phyloP scores from a whole-genome alignment of 2,888 invertebrate genomes.

The Dugesia japonica region DNA sequence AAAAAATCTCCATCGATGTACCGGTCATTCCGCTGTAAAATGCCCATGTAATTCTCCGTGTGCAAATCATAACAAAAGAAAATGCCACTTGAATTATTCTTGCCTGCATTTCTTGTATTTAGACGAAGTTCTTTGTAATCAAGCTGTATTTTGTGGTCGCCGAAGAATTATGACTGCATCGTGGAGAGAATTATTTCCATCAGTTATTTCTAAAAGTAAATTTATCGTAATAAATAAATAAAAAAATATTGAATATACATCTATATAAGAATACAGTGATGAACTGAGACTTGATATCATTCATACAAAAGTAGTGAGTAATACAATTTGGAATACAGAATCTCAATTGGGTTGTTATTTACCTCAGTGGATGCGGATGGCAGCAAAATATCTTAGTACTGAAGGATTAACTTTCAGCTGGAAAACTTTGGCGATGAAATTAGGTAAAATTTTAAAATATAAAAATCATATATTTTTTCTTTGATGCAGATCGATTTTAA shows the following conservation, averaged over 20 bases:
- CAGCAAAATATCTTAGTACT: neutral
- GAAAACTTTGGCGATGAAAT: neutral
- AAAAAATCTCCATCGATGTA: neutral
- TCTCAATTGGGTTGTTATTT: neutral
- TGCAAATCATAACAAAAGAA: neutral
- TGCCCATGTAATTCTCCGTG: neutral
- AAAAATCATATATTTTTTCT: too few species aligned
- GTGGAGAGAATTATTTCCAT: neutral
- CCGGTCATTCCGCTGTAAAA: neutral
- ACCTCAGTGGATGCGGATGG: neutral
- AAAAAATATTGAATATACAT: too few species aligned
- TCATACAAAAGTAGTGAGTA: neutral
- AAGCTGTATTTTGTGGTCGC: neutral
- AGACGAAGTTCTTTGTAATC: neutral
- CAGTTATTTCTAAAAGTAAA: neutral
- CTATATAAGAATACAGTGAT: neutral
- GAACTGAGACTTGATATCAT: neutral
- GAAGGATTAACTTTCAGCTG: neutral
- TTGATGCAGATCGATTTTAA: too few species aligned
- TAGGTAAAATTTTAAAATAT: neutral
- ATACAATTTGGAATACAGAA: neutral
- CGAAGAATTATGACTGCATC: neutral
- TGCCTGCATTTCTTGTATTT: neutral
- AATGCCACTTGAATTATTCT: neutral
- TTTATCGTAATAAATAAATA: too few species aligned